These are phyloP conservation scores for Acrobasis consociella DNA, from an alignment of 2,888 invertebrate species.

Conservation along the genomic window DNA sequence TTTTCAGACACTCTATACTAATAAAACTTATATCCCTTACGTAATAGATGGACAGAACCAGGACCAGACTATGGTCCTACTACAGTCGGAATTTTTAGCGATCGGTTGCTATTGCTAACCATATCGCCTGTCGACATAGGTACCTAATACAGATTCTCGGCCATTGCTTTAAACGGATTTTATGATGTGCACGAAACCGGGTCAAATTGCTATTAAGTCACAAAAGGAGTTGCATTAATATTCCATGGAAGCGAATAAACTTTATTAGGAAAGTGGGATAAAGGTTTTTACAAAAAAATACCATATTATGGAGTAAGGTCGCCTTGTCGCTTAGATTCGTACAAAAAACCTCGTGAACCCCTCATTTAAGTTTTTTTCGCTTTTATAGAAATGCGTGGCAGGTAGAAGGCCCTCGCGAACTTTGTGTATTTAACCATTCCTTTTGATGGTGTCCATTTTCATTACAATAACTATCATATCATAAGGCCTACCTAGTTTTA, in stretches of 20 bases:
- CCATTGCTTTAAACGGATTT: too few relatives aligned
- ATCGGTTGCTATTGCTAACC: too few relatives aligned
- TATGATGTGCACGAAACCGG: neutral
- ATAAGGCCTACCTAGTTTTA: neutral
- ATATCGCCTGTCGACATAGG: too few relatives aligned
- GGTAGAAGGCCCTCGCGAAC: constrained; percentile 74
- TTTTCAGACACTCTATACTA: too few relatives aligned
- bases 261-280: constrained; percentile 77
- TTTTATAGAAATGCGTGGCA: constrained; percentile 70
- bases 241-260: constrained; percentile 65
- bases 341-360: constrained; percentile 74
- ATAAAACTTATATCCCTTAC: too few relatives aligned
- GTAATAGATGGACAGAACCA: too few relatives aligned
- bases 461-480: constrained; percentile 16
- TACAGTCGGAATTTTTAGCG: too few relatives aligned
- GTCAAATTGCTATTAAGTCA: neutral
- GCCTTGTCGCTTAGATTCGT: constrained; percentile 64
- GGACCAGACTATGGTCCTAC: too few relatives aligned
- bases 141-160: too few relatives aligned
- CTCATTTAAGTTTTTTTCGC: constrained; percentile 70
- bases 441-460: constrained; percentile 25
- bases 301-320: constrained; percentile 68
- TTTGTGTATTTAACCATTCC: constrained; percentile 42
- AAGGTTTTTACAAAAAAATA: constrained; percentile 75
- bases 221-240: constrained; percentile 31